Percentiles rank a stretch among this genome's conserved stretches.
These are phyloP conservation scores for Drosophila asahinai DNA, from an alignment of 1,140 invertebrate genomes.

Conservation along the genomic window DNA sequence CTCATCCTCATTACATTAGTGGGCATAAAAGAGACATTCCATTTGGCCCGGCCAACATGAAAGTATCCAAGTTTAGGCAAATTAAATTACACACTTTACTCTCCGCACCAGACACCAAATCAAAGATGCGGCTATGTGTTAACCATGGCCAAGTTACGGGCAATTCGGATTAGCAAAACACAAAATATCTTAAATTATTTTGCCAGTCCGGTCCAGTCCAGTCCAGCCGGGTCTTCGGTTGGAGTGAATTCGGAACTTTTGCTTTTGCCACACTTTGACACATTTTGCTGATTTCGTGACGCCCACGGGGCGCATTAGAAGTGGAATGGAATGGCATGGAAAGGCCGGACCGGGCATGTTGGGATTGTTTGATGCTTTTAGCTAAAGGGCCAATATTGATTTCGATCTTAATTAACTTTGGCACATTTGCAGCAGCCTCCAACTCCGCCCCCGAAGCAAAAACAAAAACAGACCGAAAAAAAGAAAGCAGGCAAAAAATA, in stretches of 20 bases:
- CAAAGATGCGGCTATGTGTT: conserved; percentile 76
- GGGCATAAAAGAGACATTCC: conserved; percentile 60
- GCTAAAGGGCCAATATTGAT: conserved; percentile 84
- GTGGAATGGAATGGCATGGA: conserved; percentile 54
- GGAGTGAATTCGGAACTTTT: conserved; percentile 57
- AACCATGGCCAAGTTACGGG: conserved; percentile 61
- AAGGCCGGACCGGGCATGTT: conserved; percentile 37
- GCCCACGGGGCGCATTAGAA: conserved; percentile 70
- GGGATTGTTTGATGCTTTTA: conserved; percentile 83
- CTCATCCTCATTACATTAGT: conserved; percentile 63
- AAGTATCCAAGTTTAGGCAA: conserved; percentile 74
- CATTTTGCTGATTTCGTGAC: conserved; percentile 65
- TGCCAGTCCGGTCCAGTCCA: conserved; percentile 49
- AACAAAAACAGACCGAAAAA: conserved; percentile 5
- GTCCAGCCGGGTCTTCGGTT: conserved; percentile 33
- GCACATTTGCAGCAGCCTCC: conserved; percentile 79
- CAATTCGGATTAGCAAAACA: conserved; percentile 80
- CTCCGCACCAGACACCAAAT: conserved; percentile 57
- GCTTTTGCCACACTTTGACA: conserved; percentile 71
- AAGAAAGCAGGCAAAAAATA: conserved; percentile 15
- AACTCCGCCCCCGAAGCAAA: conserved; percentile 5
- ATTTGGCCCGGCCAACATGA: conserved; percentile 51
- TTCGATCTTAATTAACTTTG: conserved; percentile 84
- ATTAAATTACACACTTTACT: conserved; percentile 81
- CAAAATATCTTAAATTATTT: conserved; percentile 84